These are phyloP conservation scores for Heptranchias perlo DNA, from an alignment of 2,113 vertebrate genomes.

Conservation along the genomic window DNA sequence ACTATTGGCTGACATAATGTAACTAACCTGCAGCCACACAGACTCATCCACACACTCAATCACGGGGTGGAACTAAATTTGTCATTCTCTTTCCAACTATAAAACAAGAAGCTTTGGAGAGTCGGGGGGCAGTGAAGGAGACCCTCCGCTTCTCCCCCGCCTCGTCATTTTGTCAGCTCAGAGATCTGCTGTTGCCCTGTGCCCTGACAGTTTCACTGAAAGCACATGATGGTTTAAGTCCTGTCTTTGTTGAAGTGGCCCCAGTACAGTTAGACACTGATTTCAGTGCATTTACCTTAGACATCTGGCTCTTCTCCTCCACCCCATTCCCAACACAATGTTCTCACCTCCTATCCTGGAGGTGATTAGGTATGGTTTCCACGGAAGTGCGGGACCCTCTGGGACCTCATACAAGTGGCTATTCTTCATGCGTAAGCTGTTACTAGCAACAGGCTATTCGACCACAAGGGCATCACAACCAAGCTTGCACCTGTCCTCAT, in stretches of 20 bases:
- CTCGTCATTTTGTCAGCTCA: neutral
- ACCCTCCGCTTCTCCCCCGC: neutral
- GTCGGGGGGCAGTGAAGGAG: neutral
- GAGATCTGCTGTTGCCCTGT: neutral
- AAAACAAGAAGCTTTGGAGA: neutral
- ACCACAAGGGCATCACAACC: neutral
- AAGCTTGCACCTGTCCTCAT: neutral
- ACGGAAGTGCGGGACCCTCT: neutral
- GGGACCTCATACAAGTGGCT: neutral
- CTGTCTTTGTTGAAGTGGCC: neutral
- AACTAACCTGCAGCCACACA: too few relatives aligned
- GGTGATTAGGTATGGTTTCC: neutral
- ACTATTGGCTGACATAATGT: too few relatives aligned
- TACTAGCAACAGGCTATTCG: neutral
- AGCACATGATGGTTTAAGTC: neutral
- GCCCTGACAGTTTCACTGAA: neutral
- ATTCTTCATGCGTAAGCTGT: neutral
- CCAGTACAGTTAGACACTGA: neutral
- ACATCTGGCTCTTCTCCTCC: neutral
- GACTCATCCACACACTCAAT: neutral
- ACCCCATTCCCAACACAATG: neutral
- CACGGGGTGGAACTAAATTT: neutral
- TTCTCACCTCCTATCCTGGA: neutral
- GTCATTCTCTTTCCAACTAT: neutral
- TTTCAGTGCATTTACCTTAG: neutral